These are phyloP conservation scores for Lasioglossum oenotherae DNA, from an alignment of 2,888 invertebrate species.

Conservation along the genomic window DNA sequence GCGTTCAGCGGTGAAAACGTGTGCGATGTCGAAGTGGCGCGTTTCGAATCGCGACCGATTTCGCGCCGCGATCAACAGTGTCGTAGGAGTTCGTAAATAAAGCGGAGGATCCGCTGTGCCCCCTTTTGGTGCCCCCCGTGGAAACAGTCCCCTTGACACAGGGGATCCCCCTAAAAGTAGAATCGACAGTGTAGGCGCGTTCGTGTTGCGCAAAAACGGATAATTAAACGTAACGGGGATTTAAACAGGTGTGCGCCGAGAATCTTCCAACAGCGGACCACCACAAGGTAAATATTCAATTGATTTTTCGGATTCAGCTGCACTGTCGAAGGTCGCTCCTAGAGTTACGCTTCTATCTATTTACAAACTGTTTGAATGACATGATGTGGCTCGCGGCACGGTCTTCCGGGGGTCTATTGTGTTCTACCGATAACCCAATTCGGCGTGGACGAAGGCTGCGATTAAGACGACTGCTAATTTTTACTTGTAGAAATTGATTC, in stretches of 20 bases:
- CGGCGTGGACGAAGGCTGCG: not conserved
- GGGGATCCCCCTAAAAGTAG: constrained; percentile 8
- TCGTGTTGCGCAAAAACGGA: constrained; percentile 48
- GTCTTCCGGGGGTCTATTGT: not conserved
- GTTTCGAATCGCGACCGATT: constrained; percentile 52
- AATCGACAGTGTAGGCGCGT: constrained; percentile 40
- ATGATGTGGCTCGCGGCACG: not conserved
- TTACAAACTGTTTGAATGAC: not conserved
- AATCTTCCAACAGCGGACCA: constrained; percentile 1
- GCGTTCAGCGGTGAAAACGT: constrained; percentile 24
- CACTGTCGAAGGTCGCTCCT: not conserved
- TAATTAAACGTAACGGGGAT: constrained; percentile 35
- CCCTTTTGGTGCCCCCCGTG: constrained; percentile 21
- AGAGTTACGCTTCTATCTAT: not conserved
- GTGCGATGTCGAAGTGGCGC: constrained; percentile 40
- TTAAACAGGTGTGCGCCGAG: constrained; percentile 58
- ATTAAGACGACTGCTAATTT: not conserved
- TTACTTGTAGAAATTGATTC: not conserved
- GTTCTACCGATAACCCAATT: not conserved
- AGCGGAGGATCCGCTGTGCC: constrained; percentile 41
- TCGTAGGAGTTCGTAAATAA: constrained; percentile 30
- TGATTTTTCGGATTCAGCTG: constrained; percentile 2
- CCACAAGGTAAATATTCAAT: constrained; percentile 29
- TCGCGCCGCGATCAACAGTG: constrained; percentile 63
- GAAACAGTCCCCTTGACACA: not conserved